Conservation (phyloP, 2,888 invertebrate species). For the Luffia ferchaultella region DNA sequence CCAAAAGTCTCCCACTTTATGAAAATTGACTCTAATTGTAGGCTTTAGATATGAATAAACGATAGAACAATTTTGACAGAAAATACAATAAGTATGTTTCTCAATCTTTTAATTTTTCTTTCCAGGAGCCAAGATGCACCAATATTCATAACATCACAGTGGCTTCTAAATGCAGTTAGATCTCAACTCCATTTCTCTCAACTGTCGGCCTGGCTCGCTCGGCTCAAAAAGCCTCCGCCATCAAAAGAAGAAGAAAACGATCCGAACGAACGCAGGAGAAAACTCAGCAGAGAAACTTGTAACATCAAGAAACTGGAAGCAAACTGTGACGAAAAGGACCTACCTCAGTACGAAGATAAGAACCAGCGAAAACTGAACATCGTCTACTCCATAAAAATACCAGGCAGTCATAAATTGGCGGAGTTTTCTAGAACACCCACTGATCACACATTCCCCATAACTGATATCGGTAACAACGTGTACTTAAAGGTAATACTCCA, state of each 20-base stretch:
- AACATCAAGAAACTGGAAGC: constrained; percentile 56
- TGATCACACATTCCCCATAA: constrained; percentile 77
- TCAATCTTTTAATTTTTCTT: too few species aligned
- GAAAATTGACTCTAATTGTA: too few species aligned
- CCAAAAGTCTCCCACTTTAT: too few species aligned
- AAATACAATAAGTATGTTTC: too few species aligned
- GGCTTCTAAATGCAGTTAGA: constrained; percentile 90
- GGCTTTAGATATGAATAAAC: too few species aligned
- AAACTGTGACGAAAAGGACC: constrained; percentile 42
- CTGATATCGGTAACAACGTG: constrained; percentile 70
- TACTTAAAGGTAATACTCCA: constrained; percentile 69
- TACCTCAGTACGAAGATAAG: constrained; percentile 28
- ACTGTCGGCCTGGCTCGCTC: constrained; percentile 89
- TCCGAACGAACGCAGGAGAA: constrained; percentile 48
- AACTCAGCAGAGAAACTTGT: constrained; percentile 56
- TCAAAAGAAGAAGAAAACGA: constrained; percentile 25
- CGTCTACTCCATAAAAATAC: constrained; percentile 74
- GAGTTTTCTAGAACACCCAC: constrained; percentile 66
- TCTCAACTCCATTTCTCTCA: constrained; percentile 97
- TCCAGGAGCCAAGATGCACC: constrained; percentile 51
- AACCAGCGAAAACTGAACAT: constrained; percentile 49
- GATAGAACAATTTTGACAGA: too few species aligned
- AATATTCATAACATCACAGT: constrained; percentile 66
- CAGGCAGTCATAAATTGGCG: constrained; percentile 64
- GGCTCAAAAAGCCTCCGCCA: constrained; percentile 24